Base-by-base conservation (phyloP, 2,113 vertebrate genomes). In the Halcyon senegalensis region DNA sequence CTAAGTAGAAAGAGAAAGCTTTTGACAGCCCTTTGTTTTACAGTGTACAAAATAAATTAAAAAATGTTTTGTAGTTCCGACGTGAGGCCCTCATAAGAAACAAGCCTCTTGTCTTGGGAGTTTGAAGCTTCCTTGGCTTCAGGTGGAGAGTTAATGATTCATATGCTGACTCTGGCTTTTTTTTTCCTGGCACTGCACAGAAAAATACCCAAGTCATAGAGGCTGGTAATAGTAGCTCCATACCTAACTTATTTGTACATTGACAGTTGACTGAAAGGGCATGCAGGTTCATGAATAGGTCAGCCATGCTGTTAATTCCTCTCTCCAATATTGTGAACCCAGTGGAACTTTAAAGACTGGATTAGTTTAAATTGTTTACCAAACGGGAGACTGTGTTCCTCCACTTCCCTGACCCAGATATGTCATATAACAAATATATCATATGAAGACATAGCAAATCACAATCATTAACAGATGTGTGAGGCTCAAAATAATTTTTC, bases 381-480 rank as follows among this genome's bases (percentile, higher is more conserved):
- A 43, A 96, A 91, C 69, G 94, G 60, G 75, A 95, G 41, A 77
- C 86, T 93, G 44, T 68, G 16, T 97, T 97, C 87, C 76, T 97
- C 72, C 41, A 11, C 81, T 64, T 76, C 96, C 72, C 84, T 97
- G 97, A 97, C 98, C 97, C 95, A 93, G 91, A 96, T 96, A 90
- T 96, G 95, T 97, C 96, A 89, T 21, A 31, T 90, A 97, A 94
- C 63, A 94, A 96, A 96, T 23, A 83, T 83, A 74, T 94, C 27
- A 4, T 63, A 70, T 41, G 76, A 90, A 91, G 66, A 95, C 80
- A 33, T 67, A 89, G 95, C 87, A 96, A 97, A 98, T 97, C 88
- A 95, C 28, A 85, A 72, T 96, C 96, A 90, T 98, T 97, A 97
- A 74, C 66, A 90, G 87, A 39, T 55, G 8, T 90, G 60, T 11